Evolutionary conservation across 2,888 invertebrate genomes (phyloP), one percentile per base, ranked within the genome.

Genomic region (Chymomyza caudatula): DNA sequence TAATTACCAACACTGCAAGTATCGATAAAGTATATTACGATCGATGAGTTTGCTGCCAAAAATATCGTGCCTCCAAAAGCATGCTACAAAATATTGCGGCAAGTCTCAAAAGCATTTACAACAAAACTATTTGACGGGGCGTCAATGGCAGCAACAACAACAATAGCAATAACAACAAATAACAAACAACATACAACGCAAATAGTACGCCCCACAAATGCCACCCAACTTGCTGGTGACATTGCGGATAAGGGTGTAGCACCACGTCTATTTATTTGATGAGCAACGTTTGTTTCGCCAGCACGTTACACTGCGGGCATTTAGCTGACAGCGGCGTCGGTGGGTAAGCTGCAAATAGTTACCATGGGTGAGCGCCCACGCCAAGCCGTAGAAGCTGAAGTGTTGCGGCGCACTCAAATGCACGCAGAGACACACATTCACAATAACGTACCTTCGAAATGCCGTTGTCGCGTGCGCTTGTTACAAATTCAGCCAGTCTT

Each of bases 401-500:
- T 62, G 62, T 56, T 62, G 62, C 56, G 56, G 62, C 56, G 56
- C 51, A 20, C 53, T 58, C 66, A 56, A 59, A 62, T 53, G 53
- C 22, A 44, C 57, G 37, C n/a, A 17, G 17, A 20, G 17, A 52
- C 29, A 52, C 52, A 20, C 59, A 53, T n/a, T 6, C 53, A 37
- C 37, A 19, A 20, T 20, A 17, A 51, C 52, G 20, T 20, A 13
- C 52, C 23, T 25, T 42, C 25, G 13, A 37, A 56, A 29, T 19
- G 37, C 20, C 42, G 55, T 55, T n/a, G 51, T 11, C 15, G 22
- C 49, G 49, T 53, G 49, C 55, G 55, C 62, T 56, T 44, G 62
- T 62, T 62, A 62, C 56, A 56, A 49, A 56, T 62, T 62, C 62
- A 62, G 56, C 47, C 62, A 62, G 55, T 56, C 62, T 49, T 62